A percentile compares a stretch with the other conserved stretches of the same genome.
Conservation (phyloP, 2,113 vertebrate species). For the Dasyprocta punctata region DNA sequence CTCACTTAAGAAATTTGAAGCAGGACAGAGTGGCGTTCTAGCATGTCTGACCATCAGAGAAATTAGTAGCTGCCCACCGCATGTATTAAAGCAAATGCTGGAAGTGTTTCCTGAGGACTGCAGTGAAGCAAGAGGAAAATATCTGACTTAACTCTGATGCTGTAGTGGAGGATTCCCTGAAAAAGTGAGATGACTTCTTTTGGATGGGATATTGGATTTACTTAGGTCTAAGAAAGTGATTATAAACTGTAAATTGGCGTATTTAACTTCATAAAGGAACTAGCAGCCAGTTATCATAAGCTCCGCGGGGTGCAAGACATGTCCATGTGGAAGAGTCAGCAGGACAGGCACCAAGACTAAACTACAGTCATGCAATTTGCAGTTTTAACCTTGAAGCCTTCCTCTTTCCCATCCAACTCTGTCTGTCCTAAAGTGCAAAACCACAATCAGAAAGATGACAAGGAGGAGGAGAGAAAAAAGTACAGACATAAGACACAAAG, state of each 20-base stretch:
- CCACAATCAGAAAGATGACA: neutral
- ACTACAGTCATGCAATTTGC: neutral
- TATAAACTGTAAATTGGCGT: neutral
- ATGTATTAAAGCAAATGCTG: neutral
- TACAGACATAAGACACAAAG: neutral
- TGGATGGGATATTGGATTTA: neutral
- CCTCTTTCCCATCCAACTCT: too few relatives aligned
- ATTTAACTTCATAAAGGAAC: neutral
- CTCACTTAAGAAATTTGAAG: constrained; percentile 3
- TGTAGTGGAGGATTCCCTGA: neutral
- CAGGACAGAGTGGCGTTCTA: neutral
- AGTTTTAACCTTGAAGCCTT: neutral
- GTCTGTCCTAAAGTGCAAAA: neutral
- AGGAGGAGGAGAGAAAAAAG: neutral
- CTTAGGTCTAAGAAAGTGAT: neutral
- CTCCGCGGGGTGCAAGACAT: neutral
- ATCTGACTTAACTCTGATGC: neutral
- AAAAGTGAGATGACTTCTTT: neutral
- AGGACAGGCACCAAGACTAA: neutral
- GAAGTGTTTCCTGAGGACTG: neutral
- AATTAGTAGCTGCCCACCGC: neutral
- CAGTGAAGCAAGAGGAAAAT: neutral
- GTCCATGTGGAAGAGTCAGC: neutral
- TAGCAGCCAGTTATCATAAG: neutral
- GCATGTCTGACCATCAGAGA: neutral